Percentiles rank a stretch among this genome's conserved stretches.
Conservation (phyloP, 2,888 invertebrate genomes). For the Acrocyrtus sp. region DNA sequence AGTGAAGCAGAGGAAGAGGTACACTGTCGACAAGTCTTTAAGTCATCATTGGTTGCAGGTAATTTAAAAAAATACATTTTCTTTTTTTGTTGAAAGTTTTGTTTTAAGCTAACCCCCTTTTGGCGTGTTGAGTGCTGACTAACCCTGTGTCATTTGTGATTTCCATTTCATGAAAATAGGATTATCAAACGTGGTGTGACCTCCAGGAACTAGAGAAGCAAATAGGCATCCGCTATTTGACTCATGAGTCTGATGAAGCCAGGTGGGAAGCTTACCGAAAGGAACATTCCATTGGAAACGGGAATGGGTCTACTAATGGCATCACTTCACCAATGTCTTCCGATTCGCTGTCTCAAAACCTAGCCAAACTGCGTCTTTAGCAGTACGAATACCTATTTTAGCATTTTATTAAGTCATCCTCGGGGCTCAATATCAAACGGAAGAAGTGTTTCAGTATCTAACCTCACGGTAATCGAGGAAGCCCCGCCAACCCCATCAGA, state of each 20-base stretch:
- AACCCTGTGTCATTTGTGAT: too few relatives aligned
- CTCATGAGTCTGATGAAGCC: slow-evolving; percentile 85
- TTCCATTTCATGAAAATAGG: too few relatives aligned
- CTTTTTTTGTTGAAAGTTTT: neutral
- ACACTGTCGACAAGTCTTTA: slow-evolving; percentile 95
- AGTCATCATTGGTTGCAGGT: slow-evolving; percentile 97
- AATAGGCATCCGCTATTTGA: slow-evolving; percentile 83
- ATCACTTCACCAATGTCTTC: slow-evolving; percentile 54
- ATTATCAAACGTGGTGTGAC: slow-evolving; percentile 95
- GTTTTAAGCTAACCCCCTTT: too few relatives aligned
- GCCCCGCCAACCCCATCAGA: slow-evolving; percentile 44
- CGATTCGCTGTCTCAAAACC: slow-evolving; percentile 56
- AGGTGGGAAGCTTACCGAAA: slow-evolving; percentile 78
- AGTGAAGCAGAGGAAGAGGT: slow-evolving; percentile 95
- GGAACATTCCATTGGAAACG: slow-evolving; percentile 64
- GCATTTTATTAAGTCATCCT: slow-evolving; percentile 44
- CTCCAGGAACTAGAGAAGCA: slow-evolving; percentile 85
- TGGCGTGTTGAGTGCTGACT: too few relatives aligned
- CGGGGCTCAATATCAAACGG: slow-evolving; percentile 16
- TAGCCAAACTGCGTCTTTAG: slow-evolving; percentile 62
- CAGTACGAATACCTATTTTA: slow-evolving; percentile 62
- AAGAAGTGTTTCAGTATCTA: slow-evolving; percentile 32
- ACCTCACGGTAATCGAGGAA: slow-evolving; percentile 41
- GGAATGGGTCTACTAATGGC: slow-evolving; percentile 56
- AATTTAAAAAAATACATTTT: too few relatives aligned